Percentiles rank a stretch among this genome's conserved stretches.
These are phyloP conservation scores for Thaleichthys pacificus DNA, from an alignment of 2,797 vertebrate species.

Conservation along the genomic window DNA sequence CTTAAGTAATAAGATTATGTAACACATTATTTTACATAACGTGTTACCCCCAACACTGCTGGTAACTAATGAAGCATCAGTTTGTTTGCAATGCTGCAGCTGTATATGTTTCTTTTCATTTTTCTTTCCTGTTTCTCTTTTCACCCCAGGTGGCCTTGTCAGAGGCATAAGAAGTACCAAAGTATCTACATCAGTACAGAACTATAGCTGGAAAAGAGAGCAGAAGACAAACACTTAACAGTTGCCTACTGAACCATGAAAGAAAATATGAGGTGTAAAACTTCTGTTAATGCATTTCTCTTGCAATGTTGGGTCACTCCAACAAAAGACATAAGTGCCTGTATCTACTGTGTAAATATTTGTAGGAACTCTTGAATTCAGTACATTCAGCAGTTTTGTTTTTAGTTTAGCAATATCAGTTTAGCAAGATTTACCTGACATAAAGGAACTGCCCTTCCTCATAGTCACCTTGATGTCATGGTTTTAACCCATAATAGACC, in stretches of 20 bases:
- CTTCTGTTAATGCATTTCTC: too few species aligned
- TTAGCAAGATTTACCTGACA: slow-evolving; percentile 26
- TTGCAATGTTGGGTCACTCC: slow-evolving; percentile 97
- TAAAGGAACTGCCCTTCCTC: slow-evolving; percentile 19
- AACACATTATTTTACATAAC: too few species aligned
- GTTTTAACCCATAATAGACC: neutral
- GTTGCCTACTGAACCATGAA: slow-evolving; percentile 87
- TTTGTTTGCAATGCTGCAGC: neutral
- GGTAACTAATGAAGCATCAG: neutral
- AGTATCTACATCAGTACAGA: slow-evolving; percentile 55
- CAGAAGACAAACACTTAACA: slow-evolving; percentile 58
- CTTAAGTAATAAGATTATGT: too few species aligned
- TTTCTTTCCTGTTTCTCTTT: slow-evolving; percentile 41
- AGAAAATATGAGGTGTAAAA: slow-evolving; percentile 75
- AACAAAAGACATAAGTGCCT: slow-evolving; percentile 99
- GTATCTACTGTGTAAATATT: slow-evolving; percentile 98
- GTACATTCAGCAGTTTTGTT: slow-evolving; percentile 59
- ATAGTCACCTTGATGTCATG: neutral
- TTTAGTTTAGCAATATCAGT: slow-evolving; percentile 41
- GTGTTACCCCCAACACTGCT: too few species aligned
- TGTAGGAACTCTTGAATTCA: slow-evolving; percentile 78
- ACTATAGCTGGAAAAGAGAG: slow-evolving; percentile 53
- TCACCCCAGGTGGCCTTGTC: slow-evolving; percentile 87
- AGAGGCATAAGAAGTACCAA: slow-evolving; percentile 80
- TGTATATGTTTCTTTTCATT: neutral